These are phyloP conservation scores for Phylloscopus trochilus DNA, from an alignment of 2,113 vertebrate species.

Conservation along the genomic window DNA sequence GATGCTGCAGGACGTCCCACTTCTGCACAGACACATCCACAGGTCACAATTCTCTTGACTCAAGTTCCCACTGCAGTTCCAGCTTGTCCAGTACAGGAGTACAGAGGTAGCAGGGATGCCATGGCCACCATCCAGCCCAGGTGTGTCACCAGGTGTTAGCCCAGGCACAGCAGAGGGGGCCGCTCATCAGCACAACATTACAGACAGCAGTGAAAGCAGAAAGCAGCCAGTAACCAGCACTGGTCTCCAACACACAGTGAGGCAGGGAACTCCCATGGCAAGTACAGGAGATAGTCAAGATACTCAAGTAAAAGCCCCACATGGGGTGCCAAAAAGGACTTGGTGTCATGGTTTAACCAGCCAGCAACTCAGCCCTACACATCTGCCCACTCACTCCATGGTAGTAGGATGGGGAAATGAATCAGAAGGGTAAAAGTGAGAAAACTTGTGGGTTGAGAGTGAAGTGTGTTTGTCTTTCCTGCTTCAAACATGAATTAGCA, in stretches of 20 bases:
- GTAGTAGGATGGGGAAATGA: background rate
- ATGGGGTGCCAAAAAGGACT: background rate
- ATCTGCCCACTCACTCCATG: background rate
- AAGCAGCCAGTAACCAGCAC: background rate
- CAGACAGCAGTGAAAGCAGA: background rate
- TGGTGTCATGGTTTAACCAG: background rate
- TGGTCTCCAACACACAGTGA: background rate
- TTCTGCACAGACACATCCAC: background rate
- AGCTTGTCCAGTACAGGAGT: background rate
- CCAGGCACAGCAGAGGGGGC: background rate
- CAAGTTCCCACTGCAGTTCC: background rate
- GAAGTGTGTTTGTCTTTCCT: background rate
- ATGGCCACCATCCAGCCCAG: background rate
- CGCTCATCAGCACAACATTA: too few relatives aligned
- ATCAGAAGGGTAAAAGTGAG: background rate
- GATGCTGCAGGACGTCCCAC: background rate
- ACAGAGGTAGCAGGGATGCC: background rate
- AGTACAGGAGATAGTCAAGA: background rate
- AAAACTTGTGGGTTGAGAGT: background rate
- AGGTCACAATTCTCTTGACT: background rate
- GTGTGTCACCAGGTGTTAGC: background rate
- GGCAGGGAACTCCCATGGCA: too few relatives aligned
- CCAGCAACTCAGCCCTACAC: background rate
- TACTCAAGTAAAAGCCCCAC: background rate
- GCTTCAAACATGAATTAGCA: background rate